Evolutionary conservation across 2,113 vertebrate species (phyloP).

Genomic region (Recurvirostra avosetta): DNA sequence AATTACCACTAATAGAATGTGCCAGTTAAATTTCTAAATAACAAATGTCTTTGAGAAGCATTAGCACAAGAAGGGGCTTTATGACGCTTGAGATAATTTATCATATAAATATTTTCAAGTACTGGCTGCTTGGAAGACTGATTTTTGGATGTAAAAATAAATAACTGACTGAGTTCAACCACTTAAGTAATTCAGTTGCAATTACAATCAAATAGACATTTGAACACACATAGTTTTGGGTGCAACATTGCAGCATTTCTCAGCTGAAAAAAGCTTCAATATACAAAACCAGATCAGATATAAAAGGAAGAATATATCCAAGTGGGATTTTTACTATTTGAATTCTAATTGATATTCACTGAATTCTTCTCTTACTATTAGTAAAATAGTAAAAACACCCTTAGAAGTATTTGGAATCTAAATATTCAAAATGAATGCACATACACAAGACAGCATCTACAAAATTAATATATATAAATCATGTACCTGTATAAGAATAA

Average conservation of each 20-base stretch:
- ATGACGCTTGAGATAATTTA: conserved; percentile 37
- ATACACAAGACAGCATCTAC: background rate
- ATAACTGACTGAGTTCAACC: conserved; percentile 16
- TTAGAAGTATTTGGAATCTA: background rate
- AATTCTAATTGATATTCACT: background rate
- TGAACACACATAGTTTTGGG: background rate
- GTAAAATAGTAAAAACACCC: background rate
- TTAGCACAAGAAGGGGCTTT: conserved; percentile 23
- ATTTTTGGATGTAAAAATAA: conserved; percentile 67
- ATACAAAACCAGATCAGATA: background rate
- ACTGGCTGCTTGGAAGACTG: conserved; percentile 39
- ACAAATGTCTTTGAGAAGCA: conserved; percentile 54
- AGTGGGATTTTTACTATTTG: background rate
- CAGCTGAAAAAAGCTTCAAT: background rate
- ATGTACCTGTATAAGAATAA: background rate
- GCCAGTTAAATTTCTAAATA: conserved; percentile 65
- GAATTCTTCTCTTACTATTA: background rate
- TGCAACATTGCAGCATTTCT: background rate
- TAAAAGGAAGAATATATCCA: background rate
- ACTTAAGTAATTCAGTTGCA: conserved; percentile 44
- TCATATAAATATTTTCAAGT: conserved; percentile 69
- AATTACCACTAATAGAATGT: conserved; percentile 67
- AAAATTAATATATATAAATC: background rate
- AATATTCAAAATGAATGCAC: background rate
- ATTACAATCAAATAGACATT: conserved; percentile 44